Evolutionary conservation across 1,140 invertebrate species (phyloP), one percentile per base, ranked within the genome.

Genomic region (Protaetia brevitarsis): DNA sequence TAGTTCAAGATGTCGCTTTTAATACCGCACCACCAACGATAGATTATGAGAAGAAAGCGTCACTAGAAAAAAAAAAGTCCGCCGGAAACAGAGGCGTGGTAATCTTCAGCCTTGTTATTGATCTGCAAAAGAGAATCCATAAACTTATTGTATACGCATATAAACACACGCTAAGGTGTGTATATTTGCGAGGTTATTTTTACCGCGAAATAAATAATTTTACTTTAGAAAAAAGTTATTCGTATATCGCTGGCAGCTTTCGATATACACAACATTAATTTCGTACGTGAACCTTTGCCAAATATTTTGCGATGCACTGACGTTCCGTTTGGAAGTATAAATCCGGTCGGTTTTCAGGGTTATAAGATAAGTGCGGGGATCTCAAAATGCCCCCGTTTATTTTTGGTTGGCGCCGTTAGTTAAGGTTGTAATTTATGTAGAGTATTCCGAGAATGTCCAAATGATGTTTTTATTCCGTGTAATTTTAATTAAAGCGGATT

Each of bases 211-310:
- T 51, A 51, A 51, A 51, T 51, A 51, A 51, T 51, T 21, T 51
- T 51, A 6, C 16, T 23, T 7, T 16, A 19, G 16, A 23, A 51
- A 45, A 51, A 51, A 51, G 11, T n/a, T 51, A 6, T 51, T 51
- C 16, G 41, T 51, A 51, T 8, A 51, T 51, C 41, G 41, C 26
- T 51, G 41, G 41, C 41, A 51, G 41, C 41, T 7, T 19, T 51
- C 41, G 16, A 51, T 51, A 51, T 51, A 51, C 41, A 51, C 41
- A 21, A 51, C 41, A 51, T 51, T 51, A 51, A 51, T 51, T 51
- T 51, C 41, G 41, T 51, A 51, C 41, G 16, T 51, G 41, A 51
- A 21, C 10, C 41, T 1, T 2, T 51, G 41, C 41, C 41, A 51
- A 51, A 51, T 51, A 51, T 21, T 51, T 51, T 23, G 41, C 41